Base-by-base conservation (phyloP, 2,797 vertebrate species). In the Apodemus agrarius region DNA sequence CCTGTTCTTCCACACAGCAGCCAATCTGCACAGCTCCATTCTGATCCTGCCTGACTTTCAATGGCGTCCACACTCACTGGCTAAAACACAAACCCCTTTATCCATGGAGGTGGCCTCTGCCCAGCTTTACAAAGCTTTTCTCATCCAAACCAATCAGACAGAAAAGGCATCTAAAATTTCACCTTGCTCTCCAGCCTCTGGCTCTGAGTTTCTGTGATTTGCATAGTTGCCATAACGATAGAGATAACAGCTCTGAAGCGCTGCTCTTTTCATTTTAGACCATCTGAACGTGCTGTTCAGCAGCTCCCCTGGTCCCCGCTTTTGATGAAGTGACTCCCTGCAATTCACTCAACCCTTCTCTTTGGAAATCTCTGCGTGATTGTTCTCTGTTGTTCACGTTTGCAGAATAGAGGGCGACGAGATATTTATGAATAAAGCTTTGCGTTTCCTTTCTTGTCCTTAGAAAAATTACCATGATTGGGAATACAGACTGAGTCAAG, bases 361-460 rank as follows among this genome's bases (percentile, higher is more conserved):
- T 89, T 90, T 89, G 52, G 79, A 89, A 78, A 78, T 83, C 46
- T 4, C 79, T 75, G 8, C 49, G 19, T 43, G 88, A 78, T 57
- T 37, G 37, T 40, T 84, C 40, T 29, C 69, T 76, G 85, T 93
- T 83, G 79, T 93, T 83, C 90, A 43, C 54, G 74, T 95, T 78
- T 81, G 76, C 79, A 95, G 96, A 95, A 54, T 37, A 92, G 34
- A 49, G 0, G 0, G 40, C 1, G 16, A 89, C 37, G 88, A 82
- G 46, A 79, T 91, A 74, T 63, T 81, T 82, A 52, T 37, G 46
- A 72, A 46, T 46, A 69, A 3, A 79, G 65, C n/a, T 90, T 86
- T 67, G n/a, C 21, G 49, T 74, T 94, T 91, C 26, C 37, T 89
- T 95, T 93, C 86, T 86, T 89, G 43, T 87, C 65, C 52, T 95